Evolutionary conservation across 2,797 vertebrate species (phyloP).

Genomic region (Eospalax fontanierii): DNA sequence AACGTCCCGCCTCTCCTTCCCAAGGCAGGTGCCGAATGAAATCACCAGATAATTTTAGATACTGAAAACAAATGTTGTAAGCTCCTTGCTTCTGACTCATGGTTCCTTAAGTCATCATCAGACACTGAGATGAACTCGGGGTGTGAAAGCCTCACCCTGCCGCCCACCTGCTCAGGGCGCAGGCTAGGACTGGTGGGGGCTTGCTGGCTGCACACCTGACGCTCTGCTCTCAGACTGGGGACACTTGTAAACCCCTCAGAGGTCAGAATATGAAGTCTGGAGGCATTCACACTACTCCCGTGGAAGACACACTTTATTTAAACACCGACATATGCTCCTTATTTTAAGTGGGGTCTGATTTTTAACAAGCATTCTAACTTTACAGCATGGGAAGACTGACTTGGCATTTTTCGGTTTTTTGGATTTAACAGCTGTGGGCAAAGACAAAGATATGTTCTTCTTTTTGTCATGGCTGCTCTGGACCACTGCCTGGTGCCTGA

Average conservation of each 20-base stretch:
- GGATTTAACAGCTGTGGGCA: neutral
- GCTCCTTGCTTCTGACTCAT: neutral
- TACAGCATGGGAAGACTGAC: neutral
- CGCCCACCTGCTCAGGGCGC: neutral
- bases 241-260: fast-evolving
- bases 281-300: fast-evolving
- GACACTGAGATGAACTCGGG: neutral
- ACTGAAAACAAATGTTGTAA: neutral
- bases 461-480: neutral
- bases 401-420: neutral
- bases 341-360: neutral
- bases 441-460: neutral
- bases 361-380: neutral
- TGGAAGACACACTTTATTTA: neutral
- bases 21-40: neutral
- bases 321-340: neutral
- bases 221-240: neutral
- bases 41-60: conserved; percentile 26
- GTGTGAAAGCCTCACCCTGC: fast-evolving
- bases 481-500: neutral
- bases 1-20: conserved; percentile 18
- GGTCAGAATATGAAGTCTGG: neutral
- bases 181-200: neutral
- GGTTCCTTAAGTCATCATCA: conserved; percentile 26
- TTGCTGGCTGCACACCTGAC: neutral